Evolutionary conservation across 1,140 invertebrate species (phyloP).

Genomic region (Muscidifurax raptorellus): DNA sequence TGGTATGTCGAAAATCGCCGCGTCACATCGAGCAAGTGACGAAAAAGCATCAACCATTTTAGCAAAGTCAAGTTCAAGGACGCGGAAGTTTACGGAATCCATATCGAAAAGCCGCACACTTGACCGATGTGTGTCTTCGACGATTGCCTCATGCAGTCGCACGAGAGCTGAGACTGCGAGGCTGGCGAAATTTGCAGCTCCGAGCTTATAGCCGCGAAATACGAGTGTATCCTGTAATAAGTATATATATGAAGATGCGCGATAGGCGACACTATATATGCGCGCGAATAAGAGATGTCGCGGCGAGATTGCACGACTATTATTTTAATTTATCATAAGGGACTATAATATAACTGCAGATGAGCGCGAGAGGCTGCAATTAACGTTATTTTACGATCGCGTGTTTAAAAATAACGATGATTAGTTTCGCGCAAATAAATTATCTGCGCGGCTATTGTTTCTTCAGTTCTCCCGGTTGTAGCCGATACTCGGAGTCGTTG

Average conservation of each 20-base stretch:
- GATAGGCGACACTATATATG: constrained; percentile 8
- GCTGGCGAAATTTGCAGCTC: background rate
- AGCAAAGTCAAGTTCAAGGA: constrained; percentile 28
- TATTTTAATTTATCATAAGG: background rate
- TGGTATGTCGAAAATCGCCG: too few relatives aligned
- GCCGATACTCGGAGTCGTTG: too few relatives aligned
- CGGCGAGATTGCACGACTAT: background rate
- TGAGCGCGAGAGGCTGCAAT: too few relatives aligned
- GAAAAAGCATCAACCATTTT: too few relatives aligned
- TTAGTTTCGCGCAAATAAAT: too few relatives aligned
- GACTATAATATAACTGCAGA: too few relatives aligned
- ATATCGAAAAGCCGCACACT: background rate
- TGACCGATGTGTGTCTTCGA: background rate
- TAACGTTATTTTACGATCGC: too few relatives aligned
- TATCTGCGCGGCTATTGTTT: too few relatives aligned
- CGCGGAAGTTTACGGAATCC: background rate
- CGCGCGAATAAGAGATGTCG: background rate
- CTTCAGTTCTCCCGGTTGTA: too few relatives aligned
- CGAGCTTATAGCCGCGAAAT: background rate
- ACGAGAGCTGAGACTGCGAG: background rate
- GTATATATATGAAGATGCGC: too few relatives aligned
- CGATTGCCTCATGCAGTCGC: background rate
- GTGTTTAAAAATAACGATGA: too few relatives aligned
- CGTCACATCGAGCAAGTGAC: too few relatives aligned
- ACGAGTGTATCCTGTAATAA: background rate